Base-by-base conservation (phyloP, 2,797 vertebrate species). In the Delichon dasypus region DNA sequence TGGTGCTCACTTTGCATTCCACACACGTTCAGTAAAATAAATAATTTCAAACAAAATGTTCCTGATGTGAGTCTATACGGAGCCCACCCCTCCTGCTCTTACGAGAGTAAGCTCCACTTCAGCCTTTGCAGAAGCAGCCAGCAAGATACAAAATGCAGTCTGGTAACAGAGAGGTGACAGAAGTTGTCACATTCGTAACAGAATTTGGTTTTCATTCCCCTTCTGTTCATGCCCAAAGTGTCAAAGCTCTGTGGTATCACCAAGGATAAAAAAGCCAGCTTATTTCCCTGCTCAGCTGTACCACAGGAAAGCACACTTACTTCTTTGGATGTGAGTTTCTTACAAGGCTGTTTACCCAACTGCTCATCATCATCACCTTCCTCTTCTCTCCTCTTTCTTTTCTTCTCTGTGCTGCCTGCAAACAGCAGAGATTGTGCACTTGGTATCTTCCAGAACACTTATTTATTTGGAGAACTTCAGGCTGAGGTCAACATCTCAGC, bases 301-400 rank as follows among this genome's bases (percentile, higher is more conserved):
- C 26, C 18, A 36, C 2, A 79, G 22, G 25, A 54, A 65, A 72
- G 25, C 55, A 62, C 54, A 95, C 97, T 75, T 97, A 99, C 99
- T 98, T 99, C 98, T 98, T 99, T 99, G 78, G 98, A 99, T 5
- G 98, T 98, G 47, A 98, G 97, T 61, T 85, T 98, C 89, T 75
- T 95, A 30, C 64, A 48, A 48, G 94, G 95, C 95, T 96, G 98
- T 94, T 91, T 44, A 55, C 11, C 83, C 76, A 51, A 55, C 7
- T 97, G 97, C 3, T 98, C 97, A 3, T 97, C 97, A 12, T 98
- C 97, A 7, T 97, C 97, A 15, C 97, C 97, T 38, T 95, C 94
- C 22, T 96, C 95, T 48, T 98, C 38, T 38, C 38, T 98, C 96
- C 98, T 98, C 97, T 99, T 99, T 94, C 96, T 98, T 91, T 96